Evolutionary conservation across 2,113 vertebrate species (phyloP), one percentile per base, ranked within the genome.

Genomic region (Verasper variegatus): DNA sequence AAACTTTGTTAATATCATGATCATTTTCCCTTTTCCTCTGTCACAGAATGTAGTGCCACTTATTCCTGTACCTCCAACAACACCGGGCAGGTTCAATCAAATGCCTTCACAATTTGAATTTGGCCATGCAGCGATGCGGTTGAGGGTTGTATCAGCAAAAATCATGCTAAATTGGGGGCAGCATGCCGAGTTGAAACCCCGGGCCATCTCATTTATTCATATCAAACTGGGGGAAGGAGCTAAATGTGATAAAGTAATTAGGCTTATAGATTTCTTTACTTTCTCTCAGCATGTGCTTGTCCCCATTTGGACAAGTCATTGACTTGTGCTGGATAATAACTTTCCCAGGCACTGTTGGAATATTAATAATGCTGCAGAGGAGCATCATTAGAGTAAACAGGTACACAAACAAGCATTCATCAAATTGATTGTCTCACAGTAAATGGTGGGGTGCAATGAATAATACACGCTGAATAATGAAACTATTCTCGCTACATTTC

Each of bases 241-340:
- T 67, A 78, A 79, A 86, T 77, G 79, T 76, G 64, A 59, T 65
- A 73, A 78, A 90, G 82, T 87, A 86, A 89, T 89, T 84, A 78
- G 84, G 80, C 68, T 67, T 78, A 85, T 83, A 70, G 80, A 79
- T 87, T 83, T 78, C 68, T 68, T 70, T 77, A 58, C 61, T 37
- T 40, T 40, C 76, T 80, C 69, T 76, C 80, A 82, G 77, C 73
- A 21, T 70, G 83, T 17, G 69, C 52, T 70, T 78, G 64, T 84
- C 70, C 74, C 71, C 35, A 55, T 81, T 86, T 90, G 69, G 87
- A 74, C 77, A 55, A 55, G 3, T 70, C 83, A 86, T 81, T 78
- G 89, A 89, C 81, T 83, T 64, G 40, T 72, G 72, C 65, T 45
- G 71, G 60, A 78, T 82, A 83, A 89, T 77, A 81, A 78, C 78